Base-by-base conservation (phyloP, 1,140 invertebrate genomes). In the Aleiodes sp. region DNA sequence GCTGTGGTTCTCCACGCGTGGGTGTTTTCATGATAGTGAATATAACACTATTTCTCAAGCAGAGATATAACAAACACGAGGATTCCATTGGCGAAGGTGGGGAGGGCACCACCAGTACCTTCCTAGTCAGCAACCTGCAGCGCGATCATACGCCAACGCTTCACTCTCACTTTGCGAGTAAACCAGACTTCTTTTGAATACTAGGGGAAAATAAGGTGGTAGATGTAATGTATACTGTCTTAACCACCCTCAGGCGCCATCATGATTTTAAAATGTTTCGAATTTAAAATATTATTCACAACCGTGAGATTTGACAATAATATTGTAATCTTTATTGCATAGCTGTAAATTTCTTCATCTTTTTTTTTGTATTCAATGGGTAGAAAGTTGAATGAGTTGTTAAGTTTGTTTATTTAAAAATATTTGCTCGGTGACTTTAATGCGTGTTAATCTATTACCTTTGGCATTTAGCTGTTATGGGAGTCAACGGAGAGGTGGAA, bases 81-180 rank as follows among this genome's bases (percentile, higher is more conserved):
- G 56, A 59, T 59, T 59, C 56, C 28, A 59, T 43, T 28, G 28
- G n/a, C n/a, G n/a, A n/a, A n/a, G n/a, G n/a, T n/a, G n/a, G n/a
- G n/a, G n/a, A n/a, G n/a, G 28, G 4, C 56, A n/a, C 39, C 4
- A 4, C 4, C 4, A 6, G 8, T 31, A 59, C 56, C 26, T 59
- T 59, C 56, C 56, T 59, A 59, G 56, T 59, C 28, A 64, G 39
- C 39, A 64, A 64, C 61, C 61, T 64, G 61, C 35, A 64, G 43
- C 24, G 26, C 37, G 19, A 41, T 64, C 19, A 64, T 29, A 43
- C 61, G 37, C 61, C 61, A 64, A 64, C 61, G 61, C 61, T 64
- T 64, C 35, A 64, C 61, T 64, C 61, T 64, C 61, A 43, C 61
- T 64, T 39, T 8, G 14, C n/a, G n/a, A n/a, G n/a, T n/a, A n/a